Base-by-base conservation (phyloP, 1,140 invertebrate genomes). In the Drosophila kurseongensis region DNA sequence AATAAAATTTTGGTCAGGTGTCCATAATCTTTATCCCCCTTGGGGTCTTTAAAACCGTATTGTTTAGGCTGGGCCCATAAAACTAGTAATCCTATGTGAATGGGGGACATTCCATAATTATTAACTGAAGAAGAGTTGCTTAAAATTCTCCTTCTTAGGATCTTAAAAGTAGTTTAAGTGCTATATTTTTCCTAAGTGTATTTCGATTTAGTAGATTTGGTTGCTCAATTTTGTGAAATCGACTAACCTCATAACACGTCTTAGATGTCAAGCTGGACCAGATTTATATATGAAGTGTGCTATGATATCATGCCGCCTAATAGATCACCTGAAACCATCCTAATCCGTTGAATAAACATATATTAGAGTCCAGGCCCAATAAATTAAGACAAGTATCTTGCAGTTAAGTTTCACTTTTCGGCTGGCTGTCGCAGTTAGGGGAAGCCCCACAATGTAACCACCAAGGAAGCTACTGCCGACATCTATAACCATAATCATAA, bases 1-100 rank as follows among this genome's bases (percentile, higher is more conserved):
- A 50, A 55, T 73, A 60, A 55, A 75, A 74, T 63, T 75, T 51
- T 75, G 71, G 72, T 75, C 72, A 75, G 72, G 72, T 75, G 71
- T 29, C 29, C 23, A 45, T 50, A 48, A 62, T 50, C 45, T 9
- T 51, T 29, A 75, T 75, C 27, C 58, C 71, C 44, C 9, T 41
- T 14, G 52, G 29, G 40, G 72, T 75, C 71, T 45, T 56, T 75
- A 38, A 75, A 36, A 38, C 41, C n/a, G 35, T n/a, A 13, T 58
- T 71, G 35, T 40, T 40, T 18, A 29, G 61, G 13, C 18, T 50
- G 35, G 42, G 60, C 23, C 55, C 10, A 63, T 61, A 42, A 65
- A 66, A 63, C 35, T 35, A 42, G 60, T 63, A 63, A 65, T 61
- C 56, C 61, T 10, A 29, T 7, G n/a, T 14, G 16, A 27, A 27